Evolutionary conservation across 2,888 invertebrate genomes (phyloP), one percentile per base, ranked within the genome.

Genomic region (Napeogenes inachia): DNA sequence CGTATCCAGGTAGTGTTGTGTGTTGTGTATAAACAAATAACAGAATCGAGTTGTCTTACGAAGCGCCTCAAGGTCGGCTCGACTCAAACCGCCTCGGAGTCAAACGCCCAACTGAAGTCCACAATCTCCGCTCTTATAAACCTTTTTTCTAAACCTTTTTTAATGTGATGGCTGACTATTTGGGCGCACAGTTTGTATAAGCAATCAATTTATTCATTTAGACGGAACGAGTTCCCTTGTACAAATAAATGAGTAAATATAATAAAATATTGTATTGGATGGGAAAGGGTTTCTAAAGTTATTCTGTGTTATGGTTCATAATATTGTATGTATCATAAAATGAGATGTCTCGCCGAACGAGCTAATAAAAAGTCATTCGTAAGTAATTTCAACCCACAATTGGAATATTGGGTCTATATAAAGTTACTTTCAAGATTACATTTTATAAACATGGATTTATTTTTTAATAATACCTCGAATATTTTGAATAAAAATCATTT

Each of bases 171-270:
- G 84, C 76, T 77, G 87, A 87, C 87, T 88, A 89, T 89, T 89
- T 89, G 89, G 87, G 89, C 84, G 85, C 87, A 85, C 88, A 84
- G 89, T 89, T 89, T 89, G 89, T 89, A 88, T 89, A 89, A 88
- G 89, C 89, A 89, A 90, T 90, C 90, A 90, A 90, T 89, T 90
- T 87, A 89, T 89, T 89, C 88, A 89, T 90, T 89, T 88, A 88
- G 87, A 86, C 81, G 82, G 77, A 84, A 79, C 87, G 81, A 80
- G 84, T 84, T 85, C 78, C 76, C 78, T 79, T 80, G 76, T 83
- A 87, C 78, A 87, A 89, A 89, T 86, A 87, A 86, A 87, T 85
- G 82, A 87, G 78, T 82, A 74, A 82, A 84, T 76, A 76, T 80
- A 47, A 47, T 47, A 77, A 79, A 78, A 80, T 78, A 75, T 80